phyloP scores from a whole-genome alignment of 2,113 vertebrate genomes.

The Morphnarchus princeps region DNA sequence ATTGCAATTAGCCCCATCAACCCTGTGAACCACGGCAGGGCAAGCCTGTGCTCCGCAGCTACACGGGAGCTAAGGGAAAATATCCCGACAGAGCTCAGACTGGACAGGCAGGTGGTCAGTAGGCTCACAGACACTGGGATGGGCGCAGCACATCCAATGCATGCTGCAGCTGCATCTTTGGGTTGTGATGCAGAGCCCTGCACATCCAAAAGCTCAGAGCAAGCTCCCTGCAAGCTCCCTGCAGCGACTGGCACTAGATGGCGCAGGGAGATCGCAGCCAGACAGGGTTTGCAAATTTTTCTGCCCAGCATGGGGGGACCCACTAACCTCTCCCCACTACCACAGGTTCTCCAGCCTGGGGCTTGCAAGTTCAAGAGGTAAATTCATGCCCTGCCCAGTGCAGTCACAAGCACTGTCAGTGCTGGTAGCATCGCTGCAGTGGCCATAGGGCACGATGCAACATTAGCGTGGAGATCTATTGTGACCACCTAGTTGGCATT shows the following conservation, averaged over 20 bases:
- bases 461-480: not conserved
- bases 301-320: not conserved
- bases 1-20: not conserved
- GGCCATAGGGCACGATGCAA: rapidly evolving
- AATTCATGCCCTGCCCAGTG: not conserved
- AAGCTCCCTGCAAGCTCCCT: not conserved
- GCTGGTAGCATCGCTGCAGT: rapidly evolving
- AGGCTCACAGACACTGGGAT: not conserved
- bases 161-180: not conserved
- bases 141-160: rapidly evolving
- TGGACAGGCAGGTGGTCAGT: not conserved
- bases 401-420: not conserved
- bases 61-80: not conserved
- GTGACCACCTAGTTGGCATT: not conserved
- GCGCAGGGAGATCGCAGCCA: not conserved
- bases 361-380: not conserved
- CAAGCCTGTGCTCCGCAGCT: not conserved
- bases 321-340: not conserved
- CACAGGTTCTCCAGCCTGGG: not conserved
- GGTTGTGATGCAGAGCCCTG: rapidly evolving
- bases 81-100: not conserved
- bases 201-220: rapidly evolving
- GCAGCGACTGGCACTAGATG: not conserved
- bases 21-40: rapidly evolving
- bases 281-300: not conserved